Evolutionary conservation across 2,113 vertebrate species (phyloP), one percentile per base, ranked within the genome.

Genomic region (Leucoraja erinaceus): DNA sequence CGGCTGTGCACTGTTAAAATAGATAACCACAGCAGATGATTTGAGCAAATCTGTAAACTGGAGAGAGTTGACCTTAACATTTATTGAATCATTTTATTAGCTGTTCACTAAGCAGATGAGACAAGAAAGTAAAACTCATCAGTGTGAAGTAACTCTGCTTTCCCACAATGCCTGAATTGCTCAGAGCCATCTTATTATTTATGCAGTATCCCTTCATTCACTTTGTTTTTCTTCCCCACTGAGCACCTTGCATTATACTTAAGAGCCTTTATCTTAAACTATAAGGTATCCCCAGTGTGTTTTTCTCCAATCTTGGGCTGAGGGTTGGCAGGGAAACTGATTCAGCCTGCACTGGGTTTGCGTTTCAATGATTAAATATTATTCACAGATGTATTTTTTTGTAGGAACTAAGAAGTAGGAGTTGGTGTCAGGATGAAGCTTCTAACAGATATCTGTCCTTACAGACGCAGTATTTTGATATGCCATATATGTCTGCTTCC

Each of bases 311-410:
- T 66, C 20, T 68, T 91, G 68, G 33, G 33, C 22, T 72, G 33
- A 91, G 90, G 68, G 68, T 91, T 91, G 70, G 90, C 68, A 91
- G 90, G 68, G 90, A 74, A 72, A 54, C 47, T 8, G 33, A 54
- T 47, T 2, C 10, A 28, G 9, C 20, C 66, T 74, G 33, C 14
- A 14, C 31, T 68, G 4, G 7, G n/a, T n/a, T 33, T 90, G 63
- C n/a, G 3, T 74, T 54, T 72, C 31, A 70, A 54, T 88, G 83
- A 10, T 20, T 47, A 11, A 91, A 47, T 25, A 14, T 72, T 70
- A 54, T 47, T 91, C 90, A 91, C 66, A 74, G 16, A 25, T 91
- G 63, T 91, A 38, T 72, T 91, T 70, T 68, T 90, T 9, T 91
- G 31, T 38, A 91, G 90, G 66, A 74, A 91, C 25, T 47, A 22